Base-by-base conservation (phyloP, 2,797 vertebrate genomes). In the Microcaecilia unicolor region DNA sequence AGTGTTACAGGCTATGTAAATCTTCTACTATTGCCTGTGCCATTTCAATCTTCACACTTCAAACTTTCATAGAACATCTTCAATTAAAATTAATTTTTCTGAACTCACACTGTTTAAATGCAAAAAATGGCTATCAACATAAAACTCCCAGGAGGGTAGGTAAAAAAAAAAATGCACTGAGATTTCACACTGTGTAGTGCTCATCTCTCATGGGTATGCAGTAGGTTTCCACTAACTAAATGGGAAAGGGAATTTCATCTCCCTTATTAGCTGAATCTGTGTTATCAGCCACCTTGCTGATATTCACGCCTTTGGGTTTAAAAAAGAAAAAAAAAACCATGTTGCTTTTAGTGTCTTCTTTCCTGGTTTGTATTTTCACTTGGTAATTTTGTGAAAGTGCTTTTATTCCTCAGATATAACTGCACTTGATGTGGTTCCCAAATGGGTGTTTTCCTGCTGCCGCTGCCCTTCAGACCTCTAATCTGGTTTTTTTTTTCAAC, bases 151-250 rank as follows among this genome's bases (percentile, higher is more conserved):
- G 49, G 66, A 67, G 58, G 58, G 47, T 42, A 37, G 28, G 39
- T 52, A 62, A 41, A 61, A 67, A 70, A 62, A 41, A 61, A 67
- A 70, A 58, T 31, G 54, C 45, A 67, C 58, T 67, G 55, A 62
- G 68, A 66, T 53, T 60, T 61, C 61, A 58, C 47, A 54, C 55
- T 66, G 62, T 49, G 68, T 73, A 67, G 69, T 76, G 62, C 48
- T 66, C 49, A 41, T 64, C 59, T 61, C 72, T 64, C 58, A 60
- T 34, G 52, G 64, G 58, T 64, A 56, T 60, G 61, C 42, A 24
- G 55, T 55, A 60, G 43, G 48, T 67, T 70, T 70, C 51, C 50
- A 54, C 55, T 67, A 48, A 69, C 68, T 51, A 48, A 66, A 67
- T 56, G 48, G 4, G 32, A 58, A 44, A 49, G 42, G 38, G 64